Evolutionary conservation across 2,113 vertebrate species (phyloP), one percentile per base, ranked within the genome.

Genomic region (Rhinichthys klamathensis): DNA sequence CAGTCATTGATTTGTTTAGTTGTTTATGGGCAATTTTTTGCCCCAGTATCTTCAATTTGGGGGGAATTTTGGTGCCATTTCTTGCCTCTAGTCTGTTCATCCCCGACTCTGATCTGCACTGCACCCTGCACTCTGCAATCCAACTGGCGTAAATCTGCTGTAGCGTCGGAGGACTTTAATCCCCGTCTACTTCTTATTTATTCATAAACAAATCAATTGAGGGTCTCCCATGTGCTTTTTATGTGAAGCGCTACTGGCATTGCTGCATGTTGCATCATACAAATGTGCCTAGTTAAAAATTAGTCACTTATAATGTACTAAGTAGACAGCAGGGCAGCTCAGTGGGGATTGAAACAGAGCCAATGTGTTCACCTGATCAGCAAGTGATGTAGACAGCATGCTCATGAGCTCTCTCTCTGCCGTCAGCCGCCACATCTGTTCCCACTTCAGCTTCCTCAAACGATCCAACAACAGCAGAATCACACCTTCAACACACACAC

Each of bases 361-460:
- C 38, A 0, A 2, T 41, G 38, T 73, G 23, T 73, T 46, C 85
- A 99, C 98, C 97, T 99, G 98, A 92, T 99, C 98, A 74, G 98
- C 98, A 89, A 99, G 91, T 3, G 98, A 99, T 1, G 98, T 99
- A 70, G 97, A 99, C 0, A 99, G 92, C 98, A 99, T 99, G 92
- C 97, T 97, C 98, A 99, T 99, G 32, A 99, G 94, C 85, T 99
- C 98, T 51, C 98, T 92, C 91, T 99, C 98, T 0, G 98, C 98
- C 0, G 97, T 99, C 86, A 99, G 92, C 61, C 98, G 95, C 98
- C 98, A 99, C 98, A 99, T 99, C 95, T 99, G 98, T 87, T 99
- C 98, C 98, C 98, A 99, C 61, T 98, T 95, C 92, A 99, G 97
- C 92, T 99, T 99, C 88, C 97, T 93, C 27, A 99, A 91, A 87